phyloP scores from a whole-genome alignment of 2,113 vertebrate species.

The Anoura caudifer region DNA sequence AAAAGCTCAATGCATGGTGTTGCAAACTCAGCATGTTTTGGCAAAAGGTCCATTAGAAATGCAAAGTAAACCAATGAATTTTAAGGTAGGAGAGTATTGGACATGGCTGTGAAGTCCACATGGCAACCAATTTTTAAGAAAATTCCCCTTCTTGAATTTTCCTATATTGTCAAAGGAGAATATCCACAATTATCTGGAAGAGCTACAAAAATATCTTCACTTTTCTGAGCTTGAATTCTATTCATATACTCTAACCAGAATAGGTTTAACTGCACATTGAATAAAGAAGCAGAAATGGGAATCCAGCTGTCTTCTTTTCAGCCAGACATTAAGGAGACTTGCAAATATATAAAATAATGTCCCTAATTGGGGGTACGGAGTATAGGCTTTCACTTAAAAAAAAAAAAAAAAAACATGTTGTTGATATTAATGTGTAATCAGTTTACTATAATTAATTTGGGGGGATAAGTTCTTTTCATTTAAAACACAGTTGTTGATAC shows the following conservation, averaged over 20 bases:
- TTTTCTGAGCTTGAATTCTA: not conserved
- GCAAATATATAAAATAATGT: not conserved
- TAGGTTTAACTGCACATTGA: not conserved
- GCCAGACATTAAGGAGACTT: not conserved
- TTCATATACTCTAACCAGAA: not conserved
- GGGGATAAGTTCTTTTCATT: not conserved
- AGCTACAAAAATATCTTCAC: not conserved
- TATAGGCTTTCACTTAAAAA: not conserved
- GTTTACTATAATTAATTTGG: not conserved
- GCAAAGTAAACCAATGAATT: not conserved
- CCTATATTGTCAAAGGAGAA: not conserved
- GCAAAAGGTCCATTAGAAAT: not conserved
- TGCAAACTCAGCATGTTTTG: not conserved
- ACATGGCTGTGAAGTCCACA: not conserved
- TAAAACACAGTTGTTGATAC: not conserved
- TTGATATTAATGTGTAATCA: not conserved
- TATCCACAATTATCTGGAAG: not conserved
- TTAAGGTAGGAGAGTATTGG: not conserved
- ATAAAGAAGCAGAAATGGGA: not conserved
- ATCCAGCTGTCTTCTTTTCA: not conserved
- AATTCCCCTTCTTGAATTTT: not conserved
- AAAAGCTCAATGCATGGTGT: not conserved
- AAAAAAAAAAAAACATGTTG: not conserved
- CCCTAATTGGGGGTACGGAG: not conserved
- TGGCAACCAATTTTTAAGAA: not conserved